phyloP scores from a whole-genome alignment of 2,113 vertebrate genomes.

The Tragelaphus imberbis region DNA sequence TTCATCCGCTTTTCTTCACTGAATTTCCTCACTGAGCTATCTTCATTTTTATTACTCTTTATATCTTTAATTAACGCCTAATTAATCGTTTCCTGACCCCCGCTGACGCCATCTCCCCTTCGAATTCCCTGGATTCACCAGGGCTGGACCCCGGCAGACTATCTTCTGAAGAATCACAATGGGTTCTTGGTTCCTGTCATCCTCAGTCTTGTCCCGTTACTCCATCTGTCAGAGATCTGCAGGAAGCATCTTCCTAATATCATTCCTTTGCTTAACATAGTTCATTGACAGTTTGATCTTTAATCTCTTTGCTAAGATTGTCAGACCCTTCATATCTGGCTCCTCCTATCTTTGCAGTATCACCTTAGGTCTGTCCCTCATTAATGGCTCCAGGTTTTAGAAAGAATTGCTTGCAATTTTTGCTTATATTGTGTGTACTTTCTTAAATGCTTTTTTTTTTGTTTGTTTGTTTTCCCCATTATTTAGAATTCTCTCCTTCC shows the following conservation, averaged over 20 bases:
- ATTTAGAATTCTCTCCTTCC: not conserved
- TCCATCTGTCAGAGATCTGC: not conserved
- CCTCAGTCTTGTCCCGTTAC: not conserved
- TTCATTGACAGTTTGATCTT: not conserved
- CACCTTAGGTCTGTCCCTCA: not conserved
- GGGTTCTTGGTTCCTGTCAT: not conserved
- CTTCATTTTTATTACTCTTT: too few species aligned
- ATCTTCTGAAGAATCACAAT: not conserved
- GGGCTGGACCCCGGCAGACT: not conserved
- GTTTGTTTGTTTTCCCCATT: not conserved
- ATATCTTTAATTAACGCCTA: too few species aligned
- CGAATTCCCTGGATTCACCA: too few species aligned
- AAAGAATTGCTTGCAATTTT: not conserved
- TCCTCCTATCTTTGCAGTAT: not conserved
- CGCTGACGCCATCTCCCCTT: too few species aligned
- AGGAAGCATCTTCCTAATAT: not conserved
- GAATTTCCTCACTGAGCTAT: too few species aligned
- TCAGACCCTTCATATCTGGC: not conserved
- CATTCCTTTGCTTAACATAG: not conserved
- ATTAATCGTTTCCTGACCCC: too few species aligned
- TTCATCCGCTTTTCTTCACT: too few species aligned
- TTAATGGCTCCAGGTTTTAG: not conserved
- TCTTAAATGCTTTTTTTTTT: slow-evolving; percentile 15
- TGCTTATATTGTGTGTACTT: not conserved
- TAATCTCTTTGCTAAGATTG: not conserved